Percentiles rank a stretch among this genome's conserved stretches.
Evolutionary conservation across 2,797 vertebrate genomes (phyloP).

Genomic region (Clamator glandarius): DNA sequence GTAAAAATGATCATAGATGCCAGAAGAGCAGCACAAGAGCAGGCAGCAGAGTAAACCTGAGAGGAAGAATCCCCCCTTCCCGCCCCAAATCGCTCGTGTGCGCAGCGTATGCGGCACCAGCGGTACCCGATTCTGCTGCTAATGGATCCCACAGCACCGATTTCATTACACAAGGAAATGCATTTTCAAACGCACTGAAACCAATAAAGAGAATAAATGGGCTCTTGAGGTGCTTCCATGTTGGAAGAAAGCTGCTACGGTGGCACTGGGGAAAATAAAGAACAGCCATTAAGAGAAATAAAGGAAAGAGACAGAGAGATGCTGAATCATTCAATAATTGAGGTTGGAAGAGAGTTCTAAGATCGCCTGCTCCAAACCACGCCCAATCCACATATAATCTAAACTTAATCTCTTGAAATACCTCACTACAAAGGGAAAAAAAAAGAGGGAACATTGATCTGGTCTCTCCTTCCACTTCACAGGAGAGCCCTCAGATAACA

Average conservation of each 20-base stretch:
- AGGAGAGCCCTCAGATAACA: neutral
- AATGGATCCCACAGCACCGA: neutral
- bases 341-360: neutral
- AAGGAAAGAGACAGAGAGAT: neutral
- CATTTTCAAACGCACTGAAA: neutral
- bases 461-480: neutral
- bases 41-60: neutral
- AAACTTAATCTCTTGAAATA: neutral
- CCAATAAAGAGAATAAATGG: conserved; percentile 36
- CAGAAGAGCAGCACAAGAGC: neutral
- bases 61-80: neutral
- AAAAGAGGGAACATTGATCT: neutral
- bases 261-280: neutral
- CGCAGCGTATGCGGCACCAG: fast-evolving
- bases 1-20: neutral
- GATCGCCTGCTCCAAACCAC: neutral
- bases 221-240: neutral
- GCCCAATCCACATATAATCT: neutral
- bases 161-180: neutral
- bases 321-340: neutral
- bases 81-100: neutral
- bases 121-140: neutral
- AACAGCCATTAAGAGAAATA: neutral
- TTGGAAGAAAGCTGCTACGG: neutral
- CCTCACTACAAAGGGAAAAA: neutral